Percentiles rank a stretch among this genome's conserved stretches.
phyloP scores from a whole-genome alignment of 2,888 invertebrate genomes.

The Dolichopus griseipennis region DNA sequence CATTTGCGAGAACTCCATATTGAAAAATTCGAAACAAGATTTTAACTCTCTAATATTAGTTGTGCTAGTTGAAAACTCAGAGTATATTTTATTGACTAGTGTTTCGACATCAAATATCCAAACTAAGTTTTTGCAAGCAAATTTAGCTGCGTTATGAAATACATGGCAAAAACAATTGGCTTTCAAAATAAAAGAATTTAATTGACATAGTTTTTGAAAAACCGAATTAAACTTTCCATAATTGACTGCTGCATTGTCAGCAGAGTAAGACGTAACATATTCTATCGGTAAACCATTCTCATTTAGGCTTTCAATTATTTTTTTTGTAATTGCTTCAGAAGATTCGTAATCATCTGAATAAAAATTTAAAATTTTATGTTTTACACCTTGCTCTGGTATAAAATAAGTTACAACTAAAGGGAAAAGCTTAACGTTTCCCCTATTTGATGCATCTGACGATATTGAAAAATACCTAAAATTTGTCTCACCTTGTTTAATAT shows the following conservation, averaged over 20 bases:
- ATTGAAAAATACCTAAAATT: not conserved
- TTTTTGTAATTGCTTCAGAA: constrained; percentile 10
- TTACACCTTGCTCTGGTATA: constrained; percentile 9
- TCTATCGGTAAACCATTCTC: constrained; percentile 9
- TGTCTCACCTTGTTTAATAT: not conserved
- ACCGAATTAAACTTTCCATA: constrained; percentile 13
- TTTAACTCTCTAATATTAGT: too few relatives aligned
- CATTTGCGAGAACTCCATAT: not conserved
- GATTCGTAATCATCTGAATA: constrained; percentile 11
- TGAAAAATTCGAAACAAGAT: too few relatives aligned
- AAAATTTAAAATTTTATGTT: constrained; percentile 13
- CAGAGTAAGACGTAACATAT: constrained; percentile 10
- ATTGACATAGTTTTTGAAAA: constrained; percentile 10
- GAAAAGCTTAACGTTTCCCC: too few relatives aligned
- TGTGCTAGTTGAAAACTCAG: too few relatives aligned
- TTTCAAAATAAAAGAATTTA: constrained; percentile 13
- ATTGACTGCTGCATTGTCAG: constrained; percentile 14
- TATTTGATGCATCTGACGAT: too few relatives aligned
- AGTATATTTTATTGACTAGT: not conserved
- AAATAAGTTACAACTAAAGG: constrained; percentile 11
- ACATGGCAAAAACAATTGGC: constrained; percentile 13
- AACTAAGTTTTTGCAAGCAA: constrained; percentile 1
- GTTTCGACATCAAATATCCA: not conserved
- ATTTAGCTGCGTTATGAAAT: constrained; percentile 10
- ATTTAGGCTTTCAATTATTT: constrained; percentile 2